phyloP scores from a whole-genome alignment of 2,113 vertebrate species.

The Neotoma lepida region DNA sequence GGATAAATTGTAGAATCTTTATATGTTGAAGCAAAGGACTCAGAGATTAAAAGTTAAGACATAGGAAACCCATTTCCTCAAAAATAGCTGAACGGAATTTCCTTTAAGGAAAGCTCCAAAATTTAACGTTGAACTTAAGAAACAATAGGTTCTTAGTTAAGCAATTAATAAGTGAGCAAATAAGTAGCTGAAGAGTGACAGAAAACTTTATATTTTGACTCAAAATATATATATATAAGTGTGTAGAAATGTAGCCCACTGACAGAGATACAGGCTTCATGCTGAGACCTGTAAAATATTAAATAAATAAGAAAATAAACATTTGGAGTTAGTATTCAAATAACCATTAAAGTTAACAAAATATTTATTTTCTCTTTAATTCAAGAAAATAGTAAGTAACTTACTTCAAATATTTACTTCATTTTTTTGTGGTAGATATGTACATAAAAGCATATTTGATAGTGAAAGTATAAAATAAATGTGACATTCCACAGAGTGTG shows the following conservation, averaged over 20 bases:
- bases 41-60: background rate
- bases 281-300: background rate
- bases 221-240: background rate
- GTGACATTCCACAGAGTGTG: background rate
- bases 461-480: background rate
- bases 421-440: background rate
- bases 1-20: background rate
- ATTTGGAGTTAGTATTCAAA: background rate
- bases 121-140: background rate
- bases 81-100: background rate
- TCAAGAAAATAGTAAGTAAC: slow-evolving; percentile 38
- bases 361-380: background rate
- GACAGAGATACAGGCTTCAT: background rate
- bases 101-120: background rate
- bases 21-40: background rate
- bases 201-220: background rate
- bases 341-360: background rate
- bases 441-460: background rate
- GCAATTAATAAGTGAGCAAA: slow-evolving; percentile 1
- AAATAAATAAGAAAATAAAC: background rate
- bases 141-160: background rate
- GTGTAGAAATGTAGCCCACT: background rate
- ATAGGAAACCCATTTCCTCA: background rate
- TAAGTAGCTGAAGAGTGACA: background rate
- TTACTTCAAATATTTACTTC: background rate